A percentile compares a stretch with the other conserved stretches of the same genome.
Conservation (phyloP, 1,140 invertebrate genomes). For the Sogatella furcifera region DNA sequence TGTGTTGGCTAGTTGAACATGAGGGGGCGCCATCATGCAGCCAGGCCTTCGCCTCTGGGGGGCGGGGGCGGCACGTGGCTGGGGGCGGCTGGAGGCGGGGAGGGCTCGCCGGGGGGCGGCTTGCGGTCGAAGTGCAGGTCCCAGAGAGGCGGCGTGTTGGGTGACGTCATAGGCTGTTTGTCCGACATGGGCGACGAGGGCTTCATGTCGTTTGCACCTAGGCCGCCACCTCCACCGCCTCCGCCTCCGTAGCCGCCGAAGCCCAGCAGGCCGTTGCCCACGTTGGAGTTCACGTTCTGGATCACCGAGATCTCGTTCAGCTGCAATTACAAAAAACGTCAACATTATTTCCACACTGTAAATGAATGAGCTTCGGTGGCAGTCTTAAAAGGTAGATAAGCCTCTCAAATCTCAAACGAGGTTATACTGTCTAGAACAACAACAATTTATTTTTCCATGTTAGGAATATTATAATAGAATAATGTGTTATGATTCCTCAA, state of each 20-base stretch:
- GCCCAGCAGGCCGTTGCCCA: constrained; percentile 16
- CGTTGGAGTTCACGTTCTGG: constrained; percentile 31
- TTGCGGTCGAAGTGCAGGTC: constrained; percentile 26
- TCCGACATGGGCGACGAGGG: constrained; percentile 14
- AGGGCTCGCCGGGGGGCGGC: constrained; percentile 27
- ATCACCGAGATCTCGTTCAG: constrained; percentile 54
- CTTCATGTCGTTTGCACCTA: constrained; percentile 13
- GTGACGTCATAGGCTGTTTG: constrained; percentile 13
- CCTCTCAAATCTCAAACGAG: too few species aligned
- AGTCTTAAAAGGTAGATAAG: too few species aligned
- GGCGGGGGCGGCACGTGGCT: constrained; percentile 27
- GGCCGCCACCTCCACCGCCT: neutral
- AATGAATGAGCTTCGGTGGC: too few species aligned
- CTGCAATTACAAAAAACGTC: constrained; percentile 30
- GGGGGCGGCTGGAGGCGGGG: constrained; percentile 30
- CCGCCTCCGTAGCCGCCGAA: constrained; percentile 12
- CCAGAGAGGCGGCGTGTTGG: constrained; percentile 24
- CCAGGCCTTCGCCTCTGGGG: constrained; percentile 37
- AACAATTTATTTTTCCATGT: too few species aligned
- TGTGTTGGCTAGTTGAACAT: neutral
- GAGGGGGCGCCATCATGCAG: constrained; percentile 32
- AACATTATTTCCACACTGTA: neutral
- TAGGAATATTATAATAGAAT: too few species aligned
- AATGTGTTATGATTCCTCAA: too few species aligned
- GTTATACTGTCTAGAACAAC: too few species aligned